Base-by-base conservation (phyloP, 92 coral and sea anemone species). In the Porites cylindrica region DNA sequence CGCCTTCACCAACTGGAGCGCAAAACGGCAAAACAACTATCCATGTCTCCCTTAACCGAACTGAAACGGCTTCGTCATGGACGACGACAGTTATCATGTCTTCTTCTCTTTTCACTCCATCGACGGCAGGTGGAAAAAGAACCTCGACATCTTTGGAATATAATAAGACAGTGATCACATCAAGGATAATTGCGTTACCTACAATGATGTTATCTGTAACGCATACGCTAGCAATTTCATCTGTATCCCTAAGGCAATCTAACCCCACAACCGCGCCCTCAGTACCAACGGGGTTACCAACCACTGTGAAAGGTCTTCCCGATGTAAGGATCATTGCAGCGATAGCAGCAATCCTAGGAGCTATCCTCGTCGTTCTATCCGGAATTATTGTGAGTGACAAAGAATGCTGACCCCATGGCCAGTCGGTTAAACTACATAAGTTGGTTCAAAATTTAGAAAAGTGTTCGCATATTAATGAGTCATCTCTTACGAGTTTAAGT, bases 311-410 rank as follows among this genome's bases (percentile, higher is more conserved):
- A 21, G 87, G 87, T 17, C 80, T 83, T 50, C 87, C 77, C 8
- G 70, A 81, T 58, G 47, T 50, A 12, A 59, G 53, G 82, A 58
- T 85, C 1, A 21, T 85, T 17, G 78, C 82, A 38, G 94, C 68
- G 24, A 84, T 91, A 60, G 92, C 91, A 11, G 92, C 92, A 2
- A 82, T 86, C 17, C 53, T 88, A 24, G 94, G 94, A 50, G 73
- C 78, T 24, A 64, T 91, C n/a, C 89, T 89, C 62, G 18, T 91
- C 19, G 51, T 91, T 7, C 84, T 86, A 17, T 51, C 84, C 8
- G 86, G 65, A 66, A 75, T 83, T 17, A 74, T 91, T 62, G 94
- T 91, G 80, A 72, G 94, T 66, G 59, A 11, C 24, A 14, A 10
- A 7, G 4, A 38, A 38, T 38, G 5, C 47, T 38, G 47, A 38